Evolutionary conservation across 1,140 invertebrate genomes (phyloP), one percentile per base, ranked within the genome.

Genomic region (Patella vulgata): DNA sequence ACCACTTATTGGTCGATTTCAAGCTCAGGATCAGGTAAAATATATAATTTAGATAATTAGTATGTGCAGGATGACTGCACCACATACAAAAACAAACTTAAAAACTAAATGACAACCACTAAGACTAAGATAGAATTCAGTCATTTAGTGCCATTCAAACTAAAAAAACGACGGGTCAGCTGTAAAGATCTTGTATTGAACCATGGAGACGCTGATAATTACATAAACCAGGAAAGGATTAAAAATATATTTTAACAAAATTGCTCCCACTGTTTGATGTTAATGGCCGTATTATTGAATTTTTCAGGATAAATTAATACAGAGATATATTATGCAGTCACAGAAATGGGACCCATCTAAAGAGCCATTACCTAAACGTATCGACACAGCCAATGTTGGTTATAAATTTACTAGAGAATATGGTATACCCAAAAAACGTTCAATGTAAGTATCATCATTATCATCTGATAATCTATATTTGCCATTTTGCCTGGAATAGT

Each of bases 261-360:
- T n/a, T n/a, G n/a, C n/a, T n/a, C n/a, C n/a, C n/a, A n/a, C n/a
- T n/a, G n/a, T n/a, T n/a, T n/a, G n/a, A n/a, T n/a, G n/a, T n/a
- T n/a, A n/a, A n/a, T n/a, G n/a, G n/a, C n/a, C n/a, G n/a, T n/a
- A n/a, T n/a, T n/a, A n/a, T n/a, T n/a, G n/a, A n/a, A n/a, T n/a
- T n/a, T 62, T 60, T 43, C 66, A 80, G 79, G 70, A 77, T 50
- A 43, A 56, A n/a, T 46, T 79, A n/a, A 43, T 81, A 19, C 76
- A 81, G 66, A 57, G 72, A 30, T 61, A 56, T 48, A 89, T 94
- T 55, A 80, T 89, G 63, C 88, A 88, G 56, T 88, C 92, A 1
- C 89, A 90, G 77, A 81, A 93, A 48, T 92, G 91, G 86, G 92
- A 95, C 85, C 88, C 90, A 36, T 86, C 91, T 73, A 91, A 93